Evolutionary conservation across 2,888 invertebrate species (phyloP).

Genomic region (Pandemis cinnamomeana): DNA sequence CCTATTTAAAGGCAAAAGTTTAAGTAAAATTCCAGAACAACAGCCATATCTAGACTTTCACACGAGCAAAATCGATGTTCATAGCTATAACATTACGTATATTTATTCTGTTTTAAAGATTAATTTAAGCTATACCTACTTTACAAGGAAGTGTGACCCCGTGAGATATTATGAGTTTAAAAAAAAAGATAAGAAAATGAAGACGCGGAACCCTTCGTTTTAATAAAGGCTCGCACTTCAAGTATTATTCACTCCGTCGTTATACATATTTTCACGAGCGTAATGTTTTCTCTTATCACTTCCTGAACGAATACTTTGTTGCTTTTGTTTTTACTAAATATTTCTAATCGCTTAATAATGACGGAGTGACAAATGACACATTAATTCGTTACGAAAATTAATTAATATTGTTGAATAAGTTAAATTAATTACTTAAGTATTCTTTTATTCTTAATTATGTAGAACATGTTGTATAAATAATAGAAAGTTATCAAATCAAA

Average conservation of each 20-base stretch:
- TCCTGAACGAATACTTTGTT: conserved; percentile 32
- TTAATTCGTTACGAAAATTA: neutral
- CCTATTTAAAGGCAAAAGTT: too few species aligned
- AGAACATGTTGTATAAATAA: neutral
- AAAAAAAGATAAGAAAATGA: too few species aligned
- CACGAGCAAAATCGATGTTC: too few species aligned
- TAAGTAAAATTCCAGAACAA: too few species aligned
- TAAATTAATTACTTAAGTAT: neutral
- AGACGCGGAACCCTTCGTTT: conserved; percentile 10
- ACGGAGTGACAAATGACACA: conserved; percentile 13
- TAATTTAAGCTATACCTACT: too few species aligned
- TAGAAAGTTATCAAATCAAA: too few species aligned
- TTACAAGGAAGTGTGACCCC: too few species aligned
- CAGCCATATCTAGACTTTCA: too few species aligned
- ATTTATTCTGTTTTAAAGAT: too few species aligned
- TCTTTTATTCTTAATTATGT: neutral
- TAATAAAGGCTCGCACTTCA: neutral
- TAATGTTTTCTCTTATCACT: conserved; percentile 39
- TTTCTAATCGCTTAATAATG: conserved; percentile 16
- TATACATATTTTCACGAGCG: conserved; percentile 30
- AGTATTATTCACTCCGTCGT: neutral
- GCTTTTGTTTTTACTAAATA: conserved; percentile 37
- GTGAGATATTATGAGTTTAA: too few species aligned
- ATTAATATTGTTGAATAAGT: neutral
- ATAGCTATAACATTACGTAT: too few species aligned